Base-by-base conservation (phyloP, 2,113 vertebrate species). In the Eublepharis macularius region DNA sequence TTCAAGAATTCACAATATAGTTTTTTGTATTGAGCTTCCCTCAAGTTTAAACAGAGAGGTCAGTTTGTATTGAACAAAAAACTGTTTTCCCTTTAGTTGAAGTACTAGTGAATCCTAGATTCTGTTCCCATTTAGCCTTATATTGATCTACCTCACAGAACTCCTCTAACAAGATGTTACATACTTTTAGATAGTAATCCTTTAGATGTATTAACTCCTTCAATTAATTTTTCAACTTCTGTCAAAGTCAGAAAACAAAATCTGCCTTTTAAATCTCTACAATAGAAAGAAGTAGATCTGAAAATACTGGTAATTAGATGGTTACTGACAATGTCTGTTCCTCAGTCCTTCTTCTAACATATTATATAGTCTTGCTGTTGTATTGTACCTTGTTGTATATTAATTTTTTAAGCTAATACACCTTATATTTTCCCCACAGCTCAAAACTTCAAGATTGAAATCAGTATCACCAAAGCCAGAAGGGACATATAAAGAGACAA, bases 171-270 rank as follows among this genome's bases (percentile, higher is more conserved):
- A 78, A 60, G 54, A 14, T 78, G 68, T 69, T 69, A 69, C 16
- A 69, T 69, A 69, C 68, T 36, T n/a, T 69, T 69, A 69, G 68
- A 75, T 75, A 75, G 26, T 17, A 29, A 75, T 75, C 73, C 43
- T 47, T 69, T 51, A 36, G 43, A 49, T 69, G 68, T 39, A 81
- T 81, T 51, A 81, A n/a, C 47, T 70, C 36, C 34, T 70, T 51
- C 80, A 81, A 81, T 47, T 74, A 74, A 47, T 81, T 81, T 81
- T 81, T 81, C 66, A 81, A 2, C 34, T 47, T 39, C 34, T 39
- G 45, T 21, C 65, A 51, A 51, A 34, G 19, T 36, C 13, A 17
- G 17, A 65, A 43, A 69, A 69, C 79, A 69, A 49, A 36, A 81
- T 49, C 34, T n/a, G 47, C 16, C 43, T 65, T 49, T 49, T 36